A percentile compares a stretch with the other conserved stretches of the same genome.
These are phyloP conservation scores for Drosophila siamana DNA, from an alignment of 2,888 invertebrate species.

Conservation along the genomic window DNA sequence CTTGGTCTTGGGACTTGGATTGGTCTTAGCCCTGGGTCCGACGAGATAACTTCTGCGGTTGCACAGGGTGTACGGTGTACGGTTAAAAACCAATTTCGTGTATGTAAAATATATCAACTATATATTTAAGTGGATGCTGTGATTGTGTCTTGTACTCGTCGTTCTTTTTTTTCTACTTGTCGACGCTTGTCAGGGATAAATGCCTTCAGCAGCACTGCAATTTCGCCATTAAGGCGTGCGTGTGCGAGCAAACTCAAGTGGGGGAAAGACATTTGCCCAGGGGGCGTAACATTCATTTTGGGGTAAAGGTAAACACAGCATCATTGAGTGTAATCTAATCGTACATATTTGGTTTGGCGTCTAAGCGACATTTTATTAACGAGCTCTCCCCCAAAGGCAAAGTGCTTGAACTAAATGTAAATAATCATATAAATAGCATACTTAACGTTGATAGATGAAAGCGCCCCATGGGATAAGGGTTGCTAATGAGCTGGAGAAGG, in stretches of 20 bases:
- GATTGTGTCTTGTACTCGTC: slow-evolving; percentile 48
- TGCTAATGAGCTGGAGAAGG: slow-evolving; percentile 46
- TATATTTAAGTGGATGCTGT: slow-evolving; percentile 74
- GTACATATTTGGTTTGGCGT: slow-evolving; percentile 38
- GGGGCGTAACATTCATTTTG: slow-evolving; percentile 34
- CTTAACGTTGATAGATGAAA: slow-evolving; percentile 51
- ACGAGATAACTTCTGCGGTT: slow-evolving; percentile 38
- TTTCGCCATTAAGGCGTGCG: slow-evolving; percentile 62
- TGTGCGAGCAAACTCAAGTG: not conserved
- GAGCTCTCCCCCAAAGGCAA: slow-evolving; percentile 34
- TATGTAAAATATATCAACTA: slow-evolving; percentile 79
- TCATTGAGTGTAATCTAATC: slow-evolving; percentile 58
- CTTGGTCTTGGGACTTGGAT: slow-evolving; percentile 3
- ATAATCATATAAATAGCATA: slow-evolving; percentile 63
- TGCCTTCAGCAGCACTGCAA: slow-evolving; percentile 60
- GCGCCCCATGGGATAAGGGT: slow-evolving; percentile 32
- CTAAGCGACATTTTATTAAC: slow-evolving; percentile 54
- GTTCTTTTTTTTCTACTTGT: slow-evolving; percentile 56
- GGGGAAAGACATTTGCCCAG: slow-evolving; percentile 9
- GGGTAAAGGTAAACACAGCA: slow-evolving; percentile 53
- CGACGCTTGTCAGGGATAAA: slow-evolving; percentile 72
- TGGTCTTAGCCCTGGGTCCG: slow-evolving; percentile 30
- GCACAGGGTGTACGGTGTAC: slow-evolving; percentile 62
- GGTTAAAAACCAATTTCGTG: slow-evolving; percentile 80
- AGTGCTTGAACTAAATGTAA: slow-evolving; percentile 58